Conservation (phyloP, 1,140 invertebrate species). For the Philotrypesis tridentata region DNA sequence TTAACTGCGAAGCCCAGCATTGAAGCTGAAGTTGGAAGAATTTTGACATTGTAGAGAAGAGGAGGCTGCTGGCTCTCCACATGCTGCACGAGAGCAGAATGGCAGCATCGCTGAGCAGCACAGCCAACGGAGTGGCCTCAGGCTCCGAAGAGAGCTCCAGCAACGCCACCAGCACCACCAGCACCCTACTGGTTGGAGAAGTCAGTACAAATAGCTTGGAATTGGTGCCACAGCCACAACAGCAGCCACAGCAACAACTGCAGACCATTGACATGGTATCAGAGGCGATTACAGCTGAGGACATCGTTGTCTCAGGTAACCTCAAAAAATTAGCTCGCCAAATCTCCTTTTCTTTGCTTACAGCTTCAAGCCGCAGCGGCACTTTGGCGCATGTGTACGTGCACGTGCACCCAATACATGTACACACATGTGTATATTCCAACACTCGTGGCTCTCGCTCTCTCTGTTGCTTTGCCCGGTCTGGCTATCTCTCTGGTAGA, state of each 20-base stretch:
- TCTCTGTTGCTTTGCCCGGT: conserved; percentile 13
- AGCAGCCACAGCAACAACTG: not conserved
- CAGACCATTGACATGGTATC: conserved; percentile 2
- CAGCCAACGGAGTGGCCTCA: conserved; percentile 41
- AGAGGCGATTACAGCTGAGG: conserved; percentile 8
- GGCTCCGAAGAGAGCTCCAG: conserved; percentile 31
- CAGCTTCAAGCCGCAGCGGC: conserved; percentile 34
- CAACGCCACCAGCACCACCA: conserved; percentile 17
- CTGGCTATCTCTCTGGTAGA: not conserved
- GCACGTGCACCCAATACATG: conserved; percentile 45
- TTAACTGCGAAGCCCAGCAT: not conserved
- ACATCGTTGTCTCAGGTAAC: conserved; percentile 39
- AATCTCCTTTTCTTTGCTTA: conserved; percentile 6
- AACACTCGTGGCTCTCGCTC: conserved; percentile 55
- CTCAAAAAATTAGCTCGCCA: conserved; percentile 38
- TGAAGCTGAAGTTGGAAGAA: not conserved
- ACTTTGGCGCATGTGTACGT: conserved; percentile 12
- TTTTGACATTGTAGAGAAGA: not conserved
- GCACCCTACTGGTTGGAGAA: conserved; percentile 34
- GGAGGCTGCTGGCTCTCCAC: not conserved
- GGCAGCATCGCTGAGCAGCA: conserved; percentile 58
- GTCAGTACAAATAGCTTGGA: conserved; percentile 1
- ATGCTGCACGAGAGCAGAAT: conserved; percentile 67
- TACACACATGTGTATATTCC: conserved; percentile 41
- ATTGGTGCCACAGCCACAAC: not conserved